Base-by-base conservation (phyloP, 2,888 invertebrate genomes). In the Hipparchia semele region DNA sequence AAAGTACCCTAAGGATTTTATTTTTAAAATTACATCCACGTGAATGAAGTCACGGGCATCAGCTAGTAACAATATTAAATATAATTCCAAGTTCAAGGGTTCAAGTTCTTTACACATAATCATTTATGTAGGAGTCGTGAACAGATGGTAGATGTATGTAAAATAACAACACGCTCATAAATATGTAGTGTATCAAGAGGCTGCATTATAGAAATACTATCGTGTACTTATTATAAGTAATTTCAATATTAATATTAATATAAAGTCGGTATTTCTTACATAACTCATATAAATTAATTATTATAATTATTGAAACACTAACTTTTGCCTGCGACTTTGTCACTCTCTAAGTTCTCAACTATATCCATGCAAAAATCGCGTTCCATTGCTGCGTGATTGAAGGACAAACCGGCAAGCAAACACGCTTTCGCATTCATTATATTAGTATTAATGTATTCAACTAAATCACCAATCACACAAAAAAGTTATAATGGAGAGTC, bases 241-340 rank as follows among this genome's bases (percentile, higher is more conserved):
- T 65, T 65, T 65, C 13, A 33, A 65, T 65, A 62, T 64, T 51
- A 64, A 51, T 64, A 58, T 58, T 23, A 62, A 46, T 62, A 65
- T 65, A 33, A 65, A 51, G 51, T 65, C 23, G 51, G 49, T 49
- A 62, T 62, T 49, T 49, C 64, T 64, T 49, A 53, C 65, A 65
- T 53, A 65, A 65, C 23, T 65, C 12, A 65, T 53, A 53, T 68
- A 66, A 9, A 51, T 58, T 64, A 56, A 46, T 13, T 65, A 12
- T 45, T n/a, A 12, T 13, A 69, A 68, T 60, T 58, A 39, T 39
- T 39, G 2, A 39, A 39, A 39, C 39, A 5, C 39, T 39, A 39
- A 39, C 39, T 39, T 39, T 39, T 39, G 39, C 39, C 39, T 39
- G 39, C 39, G 39, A 39, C 39, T 39, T 39, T 5, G 39, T 39